Evolutionary conservation across 2,888 invertebrate species (phyloP).

Genomic region (Cybosia mesomella): DNA sequence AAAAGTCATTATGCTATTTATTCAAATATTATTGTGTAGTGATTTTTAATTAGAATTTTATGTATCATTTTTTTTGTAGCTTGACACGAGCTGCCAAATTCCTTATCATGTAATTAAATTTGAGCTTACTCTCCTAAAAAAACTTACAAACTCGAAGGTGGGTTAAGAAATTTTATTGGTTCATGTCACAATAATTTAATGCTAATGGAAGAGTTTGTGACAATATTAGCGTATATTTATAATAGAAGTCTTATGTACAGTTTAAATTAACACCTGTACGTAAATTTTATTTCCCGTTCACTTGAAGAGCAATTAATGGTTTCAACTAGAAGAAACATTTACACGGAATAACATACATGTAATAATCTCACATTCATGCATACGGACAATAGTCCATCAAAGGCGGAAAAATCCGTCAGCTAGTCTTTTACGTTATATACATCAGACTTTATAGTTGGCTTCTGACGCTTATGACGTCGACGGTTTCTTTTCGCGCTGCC

Average conservation of each 20-base stretch:
- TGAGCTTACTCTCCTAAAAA: slow-evolving; percentile 33
- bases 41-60: slow-evolving; percentile 29
- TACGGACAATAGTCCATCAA: slow-evolving; percentile 78
- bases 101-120: slow-evolving; percentile 24
- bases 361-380: slow-evolving; percentile 82
- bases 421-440: slow-evolving; percentile 82
- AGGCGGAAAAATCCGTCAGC: slow-evolving; percentile 71
- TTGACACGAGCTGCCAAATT: slow-evolving; percentile 16
- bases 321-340: slow-evolving; percentile 60
- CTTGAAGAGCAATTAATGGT: slow-evolving; percentile 35
- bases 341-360: slow-evolving; percentile 70
- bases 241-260: slow-evolving; percentile 22
- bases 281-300: slow-evolving; percentile 35
- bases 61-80: slow-evolving; percentile 33
- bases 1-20: slow-evolving; percentile 24
- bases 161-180: slow-evolving; percentile 27
- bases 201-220: slow-evolving; percentile 50
- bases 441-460: slow-evolving; percentile 81
- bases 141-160: slow-evolving; percentile 28
- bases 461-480: slow-evolving; percentile 74
- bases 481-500: slow-evolving; percentile 93
- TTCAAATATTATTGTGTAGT: slow-evolving; percentile 23
- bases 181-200: slow-evolving; percentile 39
- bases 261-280: slow-evolving; percentile 55
- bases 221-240: slow-evolving; percentile 15